Base-by-base conservation (phyloP, 2,113 vertebrate species). In the Tachuris rubrigastra region DNA sequence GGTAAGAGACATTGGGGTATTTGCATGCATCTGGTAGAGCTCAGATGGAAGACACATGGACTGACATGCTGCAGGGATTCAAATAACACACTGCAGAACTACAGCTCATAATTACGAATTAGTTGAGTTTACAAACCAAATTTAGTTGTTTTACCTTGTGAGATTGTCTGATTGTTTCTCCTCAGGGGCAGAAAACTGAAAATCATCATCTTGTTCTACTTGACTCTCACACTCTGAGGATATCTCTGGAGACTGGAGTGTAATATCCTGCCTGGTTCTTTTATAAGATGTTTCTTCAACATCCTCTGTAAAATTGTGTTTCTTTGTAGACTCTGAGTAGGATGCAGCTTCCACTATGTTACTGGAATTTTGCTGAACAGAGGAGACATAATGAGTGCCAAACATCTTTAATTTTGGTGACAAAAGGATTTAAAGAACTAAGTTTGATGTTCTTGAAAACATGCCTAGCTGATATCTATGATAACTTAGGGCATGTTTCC, bases 131-230 rank as follows among this genome's bases (percentile, higher is more conserved):
- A 55, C 9, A 95, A 68, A 52, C 7, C 8, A 31, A 46, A 85
- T 65, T 23, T 17, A 74, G 8, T 21, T 76, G 13, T 20, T 81
- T 91, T 89, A 97, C 97, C 97, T 96, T 83, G 55, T 91, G 47
- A 86, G 23, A 66, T 12, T 66, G 44, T 69, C 80, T 44, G 73
- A 73, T 15, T 27, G 15, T 71, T 87, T 94, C 67, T 95, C 66
- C 37, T 47, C 50, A 75, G 68, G 46, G 10, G 73, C 5, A 87
- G 77, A 71, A 67, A 65, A 28, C 28, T 65, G 77, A 77, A 49
- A 90, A 68, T 79, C 88, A 25, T 82, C 67, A 22, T 92, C 69
- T 60, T 91, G 60, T 35, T 75, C 68, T 46, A 68, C 28, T 41
- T 91, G 88, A 62, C 22, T 92, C 46, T 79, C 80, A 18, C 24